These are phyloP conservation scores for Lytechinus variegatus DNA, from an alignment of 35 echinoderm and acorn worm genomes.

Conservation along the genomic window DNA sequence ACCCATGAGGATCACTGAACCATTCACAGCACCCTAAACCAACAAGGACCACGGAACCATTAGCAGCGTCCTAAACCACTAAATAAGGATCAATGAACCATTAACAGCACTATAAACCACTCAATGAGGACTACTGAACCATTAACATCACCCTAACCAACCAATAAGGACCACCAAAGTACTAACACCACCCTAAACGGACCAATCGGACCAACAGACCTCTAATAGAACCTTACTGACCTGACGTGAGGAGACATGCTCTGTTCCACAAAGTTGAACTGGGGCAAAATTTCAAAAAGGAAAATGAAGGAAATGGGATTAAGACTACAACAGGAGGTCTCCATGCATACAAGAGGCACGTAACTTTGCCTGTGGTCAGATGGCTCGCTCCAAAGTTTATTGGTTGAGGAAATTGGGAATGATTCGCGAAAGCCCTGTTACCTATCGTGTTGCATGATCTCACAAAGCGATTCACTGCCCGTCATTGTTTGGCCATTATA, in stretches of 20 bases:
- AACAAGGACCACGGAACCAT: too few species aligned
- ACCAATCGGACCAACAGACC: background rate
- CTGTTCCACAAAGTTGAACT: background rate
- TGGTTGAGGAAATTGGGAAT: background rate
- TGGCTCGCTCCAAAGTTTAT: background rate
- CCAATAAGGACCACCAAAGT: background rate
- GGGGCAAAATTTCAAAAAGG: background rate
- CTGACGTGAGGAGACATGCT: background rate
- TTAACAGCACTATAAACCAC: too few species aligned
- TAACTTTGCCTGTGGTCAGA: background rate
- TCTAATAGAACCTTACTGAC: background rate
- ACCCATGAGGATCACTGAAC: too few species aligned
- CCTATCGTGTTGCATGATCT: background rate
- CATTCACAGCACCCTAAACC: too few species aligned
- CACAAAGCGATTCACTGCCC: background rate
- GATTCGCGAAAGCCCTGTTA: background rate
- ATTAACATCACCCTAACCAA: background rate
- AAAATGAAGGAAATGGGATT: background rate
- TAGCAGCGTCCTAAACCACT: too few species aligned
- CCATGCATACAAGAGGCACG: background rate
- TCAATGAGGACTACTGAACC: too few species aligned
- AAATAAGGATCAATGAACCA: too few species aligned
- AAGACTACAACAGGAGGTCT: background rate
- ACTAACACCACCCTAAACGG: background rate
- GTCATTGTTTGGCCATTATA: background rate